phyloP scores from a whole-genome alignment of 1,140 invertebrate species.

The Eumeta japonica region DNA sequence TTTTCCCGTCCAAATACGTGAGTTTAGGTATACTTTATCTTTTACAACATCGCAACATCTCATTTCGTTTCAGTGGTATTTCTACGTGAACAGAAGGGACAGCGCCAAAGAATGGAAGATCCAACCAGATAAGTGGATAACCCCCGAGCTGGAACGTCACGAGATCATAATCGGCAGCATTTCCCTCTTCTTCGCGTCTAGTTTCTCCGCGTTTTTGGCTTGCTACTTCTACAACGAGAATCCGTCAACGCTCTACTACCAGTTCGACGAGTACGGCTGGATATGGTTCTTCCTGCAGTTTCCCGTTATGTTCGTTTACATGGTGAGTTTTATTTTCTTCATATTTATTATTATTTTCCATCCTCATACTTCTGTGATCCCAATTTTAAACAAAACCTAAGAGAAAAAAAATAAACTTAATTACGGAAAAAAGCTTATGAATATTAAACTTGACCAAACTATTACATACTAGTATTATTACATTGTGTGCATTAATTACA shows the following conservation, averaged over 20 bases:
- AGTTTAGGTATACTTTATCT: too few relatives aligned
- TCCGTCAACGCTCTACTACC: conserved; percentile 65
- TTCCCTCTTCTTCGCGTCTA: conserved; percentile 59
- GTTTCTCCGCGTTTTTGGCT: conserved; percentile 60
- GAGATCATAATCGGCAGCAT: conserved; percentile 66
- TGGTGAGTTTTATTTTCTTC: conserved; percentile 44
- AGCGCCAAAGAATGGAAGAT: conserved; percentile 70
- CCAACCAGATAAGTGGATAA: conserved; percentile 68
- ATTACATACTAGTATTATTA: too few relatives aligned
- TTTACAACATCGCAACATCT: neutral
- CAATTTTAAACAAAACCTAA: too few relatives aligned
- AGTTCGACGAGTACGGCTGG: conserved; percentile 64
- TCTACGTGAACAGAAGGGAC: conserved; percentile 63
- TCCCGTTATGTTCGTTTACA: conserved; percentile 64
- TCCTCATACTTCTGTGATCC: too few relatives aligned
- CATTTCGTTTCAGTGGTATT: conserved; percentile 64
- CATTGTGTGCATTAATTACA: too few relatives aligned
- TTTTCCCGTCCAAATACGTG: too few relatives aligned
- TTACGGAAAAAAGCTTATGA: too few relatives aligned
- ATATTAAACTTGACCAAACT: too few relatives aligned
- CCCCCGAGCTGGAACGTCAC: conserved; percentile 65
- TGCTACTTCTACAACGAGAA: conserved; percentile 70
- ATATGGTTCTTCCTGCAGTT: conserved; percentile 66
- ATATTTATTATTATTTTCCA: conserved; percentile 2
- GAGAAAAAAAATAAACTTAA: too few relatives aligned